Evolutionary conservation across 2,888 invertebrate genomes (phyloP).

Genomic region (Actias luna): DNA sequence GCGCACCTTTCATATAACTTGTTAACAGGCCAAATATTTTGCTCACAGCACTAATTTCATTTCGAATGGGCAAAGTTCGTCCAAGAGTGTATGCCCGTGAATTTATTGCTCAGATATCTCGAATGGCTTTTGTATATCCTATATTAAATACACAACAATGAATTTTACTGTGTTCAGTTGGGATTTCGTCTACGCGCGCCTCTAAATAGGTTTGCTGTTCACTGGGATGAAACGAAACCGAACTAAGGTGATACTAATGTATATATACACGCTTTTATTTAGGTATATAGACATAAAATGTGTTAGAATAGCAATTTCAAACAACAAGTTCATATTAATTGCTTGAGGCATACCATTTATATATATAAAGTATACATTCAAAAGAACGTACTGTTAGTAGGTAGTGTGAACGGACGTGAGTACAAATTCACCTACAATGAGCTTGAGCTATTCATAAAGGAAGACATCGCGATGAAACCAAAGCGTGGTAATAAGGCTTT

Average conservation of each 20-base stretch:
- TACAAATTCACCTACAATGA: too few species aligned
- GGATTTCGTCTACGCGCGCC: not conserved
- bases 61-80: conserved; percentile 38
- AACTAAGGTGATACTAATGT: not conserved
- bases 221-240: conserved; percentile 7
- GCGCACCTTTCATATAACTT: conserved; percentile 7
- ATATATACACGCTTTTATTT: not conserved
- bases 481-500: too few species aligned
- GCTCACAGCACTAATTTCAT: conserved; percentile 44
- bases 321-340: too few species aligned
- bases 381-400: too few species aligned
- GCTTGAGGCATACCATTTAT: too few species aligned
- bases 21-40: conserved; percentile 27
- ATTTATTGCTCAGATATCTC: conserved; percentile 31
- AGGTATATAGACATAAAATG: not conserved
- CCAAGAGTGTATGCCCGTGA: conserved; percentile 29
- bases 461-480: too few species aligned
- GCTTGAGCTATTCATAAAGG: too few species aligned
- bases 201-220: conserved; percentile 9
- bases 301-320: not conserved
- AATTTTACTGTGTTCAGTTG: conserved; percentile 19
- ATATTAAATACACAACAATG: conserved; percentile 25
- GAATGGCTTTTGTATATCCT: conserved; percentile 26
- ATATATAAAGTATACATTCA: too few species aligned
- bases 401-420: too few species aligned